Evolutionary conservation across 2,888 invertebrate genomes (phyloP), one percentile per base, ranked within the genome.

Genomic region (Barypeithes pellucidus): DNA sequence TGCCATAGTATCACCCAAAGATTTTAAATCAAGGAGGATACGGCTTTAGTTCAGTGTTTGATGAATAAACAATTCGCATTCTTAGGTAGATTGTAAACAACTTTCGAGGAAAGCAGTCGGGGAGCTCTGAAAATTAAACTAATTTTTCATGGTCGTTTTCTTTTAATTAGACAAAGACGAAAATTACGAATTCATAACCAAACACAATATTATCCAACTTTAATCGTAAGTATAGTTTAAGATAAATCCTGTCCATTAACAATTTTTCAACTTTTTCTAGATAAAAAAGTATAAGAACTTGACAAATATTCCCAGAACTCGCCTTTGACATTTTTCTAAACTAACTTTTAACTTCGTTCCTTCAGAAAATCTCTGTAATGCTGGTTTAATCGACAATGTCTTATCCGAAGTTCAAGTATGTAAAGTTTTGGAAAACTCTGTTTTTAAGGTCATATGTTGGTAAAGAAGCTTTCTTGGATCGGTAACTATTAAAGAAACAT

Each of bases 331-430:
- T 57, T 52, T 65, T 65, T 65, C 50, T 52, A 65, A 65, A 65
- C 11, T 52, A 65, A 65, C 11, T 52, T 65, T 52, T 18, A 36
- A 57, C 16, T 33, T 36, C 29, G 29, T 65, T 50, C 63, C 12
- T 14, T 20, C 41, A n/a, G 50, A 22, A 65, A 65, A n/a, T 22
- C 65, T 59, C 45, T 29, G 61, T 71, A 66, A 71, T 66, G 71
- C 24, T 41, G 50, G 59, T 66, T 71, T 71, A 71, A 71, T 71
- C 71, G 71, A 71, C 71, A 71, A 50, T 60, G 65, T 66, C 60
- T 71, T 71, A 71, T 71, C 71, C 29, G 36, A 36, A 39, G 50
- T 41, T 60, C 52, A 59, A 66, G 41, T 41, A 71, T 71, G 71
- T 65, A 71, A 71, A 71, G 50, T 71, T 71, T n/a, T 39, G n/a